These are phyloP conservation scores for Torymus auratus DNA, from an alignment of 2,888 invertebrate genomes.

Conservation along the genomic window DNA sequence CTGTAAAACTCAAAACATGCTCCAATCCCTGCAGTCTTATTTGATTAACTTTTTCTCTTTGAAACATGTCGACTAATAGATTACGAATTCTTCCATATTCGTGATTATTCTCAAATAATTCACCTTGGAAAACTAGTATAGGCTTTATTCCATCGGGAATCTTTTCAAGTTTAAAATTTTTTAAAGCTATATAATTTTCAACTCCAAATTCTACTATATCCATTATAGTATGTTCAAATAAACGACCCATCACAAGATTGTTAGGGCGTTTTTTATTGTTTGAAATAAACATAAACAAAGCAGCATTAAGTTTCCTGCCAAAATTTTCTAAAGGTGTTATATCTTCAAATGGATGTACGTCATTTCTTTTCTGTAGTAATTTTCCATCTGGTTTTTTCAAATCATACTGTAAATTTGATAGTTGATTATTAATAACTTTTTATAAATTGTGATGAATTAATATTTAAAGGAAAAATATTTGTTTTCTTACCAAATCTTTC, in stretches of 20 bases:
- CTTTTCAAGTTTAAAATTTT: slow-evolving; percentile 88
- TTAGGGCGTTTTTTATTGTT: slow-evolving; percentile 97
- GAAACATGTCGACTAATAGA: slow-evolving; percentile 94
- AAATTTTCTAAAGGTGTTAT: slow-evolving; percentile 84
- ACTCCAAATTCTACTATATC: slow-evolving; percentile 98
- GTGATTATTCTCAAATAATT: slow-evolving; percentile 89
- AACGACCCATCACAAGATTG: slow-evolving; percentile 92
- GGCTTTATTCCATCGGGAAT: slow-evolving; percentile 91
- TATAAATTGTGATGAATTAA: slow-evolving; percentile 16
- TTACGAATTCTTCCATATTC: slow-evolving; percentile 91
- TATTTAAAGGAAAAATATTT: slow-evolving; percentile 32
- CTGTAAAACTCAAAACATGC: slow-evolving; percentile 93
- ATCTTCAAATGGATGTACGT: slow-evolving; percentile 95
- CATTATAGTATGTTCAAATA: slow-evolving; percentile 91
- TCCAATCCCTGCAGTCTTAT: slow-evolving; percentile 95
- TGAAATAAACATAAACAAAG: slow-evolving; percentile 93
- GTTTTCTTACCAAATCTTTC: slow-evolving; percentile 85
- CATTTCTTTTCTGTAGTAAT: slow-evolving; percentile 88
- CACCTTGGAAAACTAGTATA: slow-evolving; percentile 93
- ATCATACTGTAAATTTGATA: slow-evolving; percentile 78
- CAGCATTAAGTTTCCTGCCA: slow-evolving; percentile 87
- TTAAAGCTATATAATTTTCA: slow-evolving; percentile 87
- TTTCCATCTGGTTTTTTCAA: slow-evolving; percentile 91
- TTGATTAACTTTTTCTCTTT: slow-evolving; percentile 87
- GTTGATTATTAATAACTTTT: neutral